Percentiles rank a stretch among this genome's conserved stretches.
Conservation (phyloP, 2,888 invertebrate genomes). For the Tipula unca region DNA sequence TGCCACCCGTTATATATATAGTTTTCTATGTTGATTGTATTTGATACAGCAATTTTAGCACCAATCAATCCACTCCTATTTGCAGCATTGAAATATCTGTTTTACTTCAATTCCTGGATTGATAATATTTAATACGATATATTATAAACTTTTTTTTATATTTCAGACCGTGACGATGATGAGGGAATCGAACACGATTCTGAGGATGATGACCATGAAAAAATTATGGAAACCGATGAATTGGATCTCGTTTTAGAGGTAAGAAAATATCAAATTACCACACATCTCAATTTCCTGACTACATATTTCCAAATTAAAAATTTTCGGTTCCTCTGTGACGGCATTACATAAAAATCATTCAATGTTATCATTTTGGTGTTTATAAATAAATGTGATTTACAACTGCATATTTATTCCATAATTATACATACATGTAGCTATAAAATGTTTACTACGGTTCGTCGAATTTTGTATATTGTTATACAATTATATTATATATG, state of each 20-base stretch:
- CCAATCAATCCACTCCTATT: no score
- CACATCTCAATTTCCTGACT: no score
- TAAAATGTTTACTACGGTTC: not conserved
- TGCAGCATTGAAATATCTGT: no score
- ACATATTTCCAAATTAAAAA: no score
- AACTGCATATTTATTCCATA: not conserved
- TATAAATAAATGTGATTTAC: not conserved
- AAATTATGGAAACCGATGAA: constrained; percentile 41
- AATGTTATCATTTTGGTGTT: not conserved
- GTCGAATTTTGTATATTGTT: not conserved
- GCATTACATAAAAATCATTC: not conserved
- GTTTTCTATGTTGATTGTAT: no score
- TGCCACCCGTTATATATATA: no score
- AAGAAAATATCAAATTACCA: no score
- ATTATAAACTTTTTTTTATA: not conserved
- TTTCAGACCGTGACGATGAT: constrained; percentile 50
- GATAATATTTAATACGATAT: not conserved
- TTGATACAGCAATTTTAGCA: no score
- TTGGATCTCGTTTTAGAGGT: constrained; percentile 42
- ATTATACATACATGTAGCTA: not conserved
- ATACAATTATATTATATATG: not conserved
- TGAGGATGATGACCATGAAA: constrained; percentile 57
- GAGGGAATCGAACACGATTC: constrained; percentile 88
- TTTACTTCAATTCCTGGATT: no score
- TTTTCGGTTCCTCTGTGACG: no score